Conservation (phyloP, 2,113 vertebrate genomes). For the Albula goreensis region DNA sequence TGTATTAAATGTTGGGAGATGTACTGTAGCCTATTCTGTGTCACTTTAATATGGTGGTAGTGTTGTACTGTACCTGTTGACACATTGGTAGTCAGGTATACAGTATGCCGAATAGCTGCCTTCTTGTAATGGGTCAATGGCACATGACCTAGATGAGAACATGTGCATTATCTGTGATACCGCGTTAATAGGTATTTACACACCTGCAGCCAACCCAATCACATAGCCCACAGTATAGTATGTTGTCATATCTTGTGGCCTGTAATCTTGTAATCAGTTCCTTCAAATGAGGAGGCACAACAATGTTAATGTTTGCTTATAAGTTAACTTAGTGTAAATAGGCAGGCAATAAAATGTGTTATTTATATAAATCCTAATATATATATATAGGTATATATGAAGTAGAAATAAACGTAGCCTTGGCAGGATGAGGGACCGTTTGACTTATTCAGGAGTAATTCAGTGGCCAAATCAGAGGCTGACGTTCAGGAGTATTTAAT, state of each 20-base stretch:
- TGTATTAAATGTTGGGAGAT: conserved; percentile 57
- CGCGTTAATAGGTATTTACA: background rate
- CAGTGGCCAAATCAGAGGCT: too few species aligned
- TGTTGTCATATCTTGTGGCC: conserved; percentile 24
- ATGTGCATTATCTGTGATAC: conserved; percentile 42
- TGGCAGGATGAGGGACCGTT: background rate
- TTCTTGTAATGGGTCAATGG: conserved; percentile 29
- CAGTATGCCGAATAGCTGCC: conserved; percentile 57
- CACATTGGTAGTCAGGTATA: conserved; percentile 66
- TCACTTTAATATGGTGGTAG: conserved; percentile 56
- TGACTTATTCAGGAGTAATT: too few species aligned
- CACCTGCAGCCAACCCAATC: background rate
- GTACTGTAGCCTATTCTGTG: conserved; percentile 57
- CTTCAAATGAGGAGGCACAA: background rate
- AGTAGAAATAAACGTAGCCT: background rate
- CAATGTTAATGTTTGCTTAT: background rate
- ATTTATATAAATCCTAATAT: background rate
- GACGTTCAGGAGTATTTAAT: too few species aligned
- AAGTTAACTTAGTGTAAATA: conserved; percentile 8
- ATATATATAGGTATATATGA: background rate
- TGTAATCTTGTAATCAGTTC: conserved; percentile 8
- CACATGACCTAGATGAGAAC: conserved; percentile 31
- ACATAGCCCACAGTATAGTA: background rate
- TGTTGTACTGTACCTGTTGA: conserved; percentile 63
- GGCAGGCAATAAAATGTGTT: background rate